Evolutionary conservation across 2,888 invertebrate species (phyloP), one percentile per base, ranked within the genome.

Genomic region (Heliconius hortense): DNA sequence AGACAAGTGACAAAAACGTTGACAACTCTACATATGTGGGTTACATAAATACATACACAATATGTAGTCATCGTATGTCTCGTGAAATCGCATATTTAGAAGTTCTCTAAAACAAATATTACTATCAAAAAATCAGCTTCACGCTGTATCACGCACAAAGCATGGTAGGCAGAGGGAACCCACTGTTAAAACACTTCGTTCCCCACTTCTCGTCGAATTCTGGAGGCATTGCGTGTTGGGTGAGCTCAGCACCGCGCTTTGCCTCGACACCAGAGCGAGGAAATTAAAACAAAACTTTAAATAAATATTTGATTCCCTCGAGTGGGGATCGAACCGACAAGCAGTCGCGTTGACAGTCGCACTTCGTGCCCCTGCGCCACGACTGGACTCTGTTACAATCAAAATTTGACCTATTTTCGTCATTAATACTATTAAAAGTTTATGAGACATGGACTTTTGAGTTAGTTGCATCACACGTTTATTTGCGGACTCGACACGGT

Each of bases 401-500:
- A 43, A 48, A 73, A 43, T n/a, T 31, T 73, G 78, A 79, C 78
- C 77, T 74, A 79, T 62, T 68, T 78, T 59, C 69, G 71, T 66
- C 72, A 75, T 76, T 75, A 74, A 73, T 69, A 77, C 59, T 73
- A 75, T 74, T 74, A 78, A 78, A 79, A 80, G 80, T 82, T 80
- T 78, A 75, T 75, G 77, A 76, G 78, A 78, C 72, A 75, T 75
- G 76, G 75, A 77, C 75, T 79, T 78, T 72, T 75, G 79, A 78
- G 72, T 72, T 73, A 72, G 84, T 90, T 89, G 88, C 89, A 89
- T 90, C 90, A 90, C 82, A 81, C 80, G 85, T 88, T 88, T 90
- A 90, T 90, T 90, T 90, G 85, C 82, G 86, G 88, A 87, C 83
- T 88, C 87, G 87, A 88, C 88, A 87, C 84, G 83, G 77, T 80